Percentiles rank a stretch among this genome's conserved stretches.
These are phyloP conservation scores for Coleophora deauratella DNA, from an alignment of 2,888 invertebrate species.

Conservation along the genomic window DNA sequence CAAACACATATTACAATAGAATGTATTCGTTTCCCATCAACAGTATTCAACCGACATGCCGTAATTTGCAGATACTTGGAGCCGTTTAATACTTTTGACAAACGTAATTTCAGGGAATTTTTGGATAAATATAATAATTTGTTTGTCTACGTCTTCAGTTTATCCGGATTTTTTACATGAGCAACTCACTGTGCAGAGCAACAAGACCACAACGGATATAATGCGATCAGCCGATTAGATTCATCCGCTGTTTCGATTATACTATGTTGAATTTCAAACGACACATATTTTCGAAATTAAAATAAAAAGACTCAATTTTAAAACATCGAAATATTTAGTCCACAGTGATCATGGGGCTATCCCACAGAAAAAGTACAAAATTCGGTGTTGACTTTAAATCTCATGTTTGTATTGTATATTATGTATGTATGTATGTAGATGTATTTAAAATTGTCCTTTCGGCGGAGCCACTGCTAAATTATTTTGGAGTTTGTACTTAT, in stretches of 20 bases:
- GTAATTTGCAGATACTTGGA: constrained; percentile 69
- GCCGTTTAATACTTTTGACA: constrained; percentile 58
- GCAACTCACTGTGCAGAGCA: constrained; percentile 60
- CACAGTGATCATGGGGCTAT: constrained; percentile 65
- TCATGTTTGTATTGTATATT: constrained; percentile 62
- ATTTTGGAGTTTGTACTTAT: constrained; percentile 53
- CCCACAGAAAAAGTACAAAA: constrained; percentile 71
- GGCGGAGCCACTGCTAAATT: constrained; percentile 49
- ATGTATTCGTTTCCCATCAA: constrained; percentile 68
- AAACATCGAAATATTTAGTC: constrained; percentile 73
- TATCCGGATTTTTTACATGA: constrained; percentile 65
- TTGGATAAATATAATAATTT: constrained; percentile 26
- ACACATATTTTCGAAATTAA: constrained; percentile 68
- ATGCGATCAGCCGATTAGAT: constrained; percentile 46
- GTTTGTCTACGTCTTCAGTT: constrained; percentile 25
- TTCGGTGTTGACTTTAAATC: constrained; percentile 68
- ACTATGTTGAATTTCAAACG: constrained; percentile 55
- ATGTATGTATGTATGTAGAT: constrained; percentile 51
- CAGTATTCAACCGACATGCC: constrained; percentile 67
- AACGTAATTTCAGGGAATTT: constrained; percentile 32
- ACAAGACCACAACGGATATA: constrained; percentile 70
- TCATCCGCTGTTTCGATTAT: constrained; percentile 41
- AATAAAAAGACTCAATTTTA: constrained; percentile 61
- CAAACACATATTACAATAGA: constrained; percentile 70
- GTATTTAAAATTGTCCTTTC: constrained; percentile 60